Conservation (phyloP, 2,113 vertebrate species). For the Tichodroma muraria region DNA sequence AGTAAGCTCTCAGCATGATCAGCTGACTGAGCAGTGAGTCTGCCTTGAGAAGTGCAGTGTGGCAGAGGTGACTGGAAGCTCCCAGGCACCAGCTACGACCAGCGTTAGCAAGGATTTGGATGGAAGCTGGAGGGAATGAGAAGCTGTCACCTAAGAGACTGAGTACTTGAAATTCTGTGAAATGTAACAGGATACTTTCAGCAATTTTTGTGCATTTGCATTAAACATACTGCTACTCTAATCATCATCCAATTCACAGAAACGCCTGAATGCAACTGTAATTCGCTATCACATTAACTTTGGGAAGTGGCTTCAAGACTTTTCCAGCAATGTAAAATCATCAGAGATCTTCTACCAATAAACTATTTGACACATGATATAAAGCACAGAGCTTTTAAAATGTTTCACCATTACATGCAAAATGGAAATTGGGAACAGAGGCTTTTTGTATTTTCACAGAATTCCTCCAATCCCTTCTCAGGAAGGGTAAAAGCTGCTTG, state of each 20-base stretch:
- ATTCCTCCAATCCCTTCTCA: neutral
- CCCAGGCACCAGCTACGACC: conserved; percentile 11
- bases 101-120: neutral
- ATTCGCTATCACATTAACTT: neutral
- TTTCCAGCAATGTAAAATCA: neutral
- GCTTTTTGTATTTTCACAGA: neutral
- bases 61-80: conserved; percentile 7
- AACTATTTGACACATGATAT: neutral
- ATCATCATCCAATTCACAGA: conserved; percentile 6
- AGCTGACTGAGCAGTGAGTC: neutral
- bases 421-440: neutral
- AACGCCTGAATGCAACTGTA: conserved; percentile 18
- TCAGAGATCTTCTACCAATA: neutral
- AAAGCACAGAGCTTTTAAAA: neutral
- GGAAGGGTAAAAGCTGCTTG: neutral
- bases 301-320: neutral
- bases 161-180: conserved; percentile 7
- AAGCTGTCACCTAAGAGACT: conserved; percentile 15
- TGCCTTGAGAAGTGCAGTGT: neutral
- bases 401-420: neutral
- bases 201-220: neutral
- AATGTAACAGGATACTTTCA: neutral
- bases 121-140: conserved; percentile 22
- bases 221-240: neutral
- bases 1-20: neutral